These are phyloP conservation scores for Diogma glabrata DNA, from an alignment of 2,888 invertebrate genomes.

Conservation along the genomic window DNA sequence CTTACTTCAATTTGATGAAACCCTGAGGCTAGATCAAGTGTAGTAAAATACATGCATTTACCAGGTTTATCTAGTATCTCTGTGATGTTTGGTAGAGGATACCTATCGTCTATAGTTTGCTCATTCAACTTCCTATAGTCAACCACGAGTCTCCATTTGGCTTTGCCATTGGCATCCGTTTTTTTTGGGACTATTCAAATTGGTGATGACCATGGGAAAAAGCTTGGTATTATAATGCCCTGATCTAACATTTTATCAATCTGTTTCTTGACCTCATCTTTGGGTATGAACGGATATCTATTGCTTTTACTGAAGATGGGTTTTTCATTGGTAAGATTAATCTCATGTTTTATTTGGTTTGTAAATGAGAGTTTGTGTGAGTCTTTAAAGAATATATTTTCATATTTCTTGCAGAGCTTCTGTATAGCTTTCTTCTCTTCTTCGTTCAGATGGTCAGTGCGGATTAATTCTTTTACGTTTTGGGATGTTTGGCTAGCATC, in stretches of 20 bases:
- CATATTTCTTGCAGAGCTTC: neutral
- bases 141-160: too few relatives aligned
- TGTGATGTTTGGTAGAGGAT: too few relatives aligned
- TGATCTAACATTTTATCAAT: slow-evolving; percentile 16
- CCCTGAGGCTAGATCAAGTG: slow-evolving; percentile 24
- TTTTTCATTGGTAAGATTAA: neutral
- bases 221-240: too few relatives aligned
- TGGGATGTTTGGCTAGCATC: slow-evolving; percentile 1
- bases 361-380: neutral
- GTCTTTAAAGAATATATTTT: neutral
- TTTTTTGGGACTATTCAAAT: too few relatives aligned
- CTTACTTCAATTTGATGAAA: slow-evolving; percentile 26
- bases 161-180: too few relatives aligned
- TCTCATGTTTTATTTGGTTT: neutral
- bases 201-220: too few relatives aligned
- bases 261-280: slow-evolving; percentile 22
- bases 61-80: too few relatives aligned
- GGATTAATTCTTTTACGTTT: neutral
- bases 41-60: too few relatives aligned
- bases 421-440: slow-evolving; percentile 16
- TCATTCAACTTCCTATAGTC: too few relatives aligned
- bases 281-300: slow-evolving; percentile 22
- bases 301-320: slow-evolving; percentile 18
- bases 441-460: slow-evolving; percentile 14
- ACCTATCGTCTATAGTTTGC: too few relatives aligned